Evolutionary conservation across 1,140 invertebrate species (phyloP).

Genomic region (Lutraria rhynchaena): DNA sequence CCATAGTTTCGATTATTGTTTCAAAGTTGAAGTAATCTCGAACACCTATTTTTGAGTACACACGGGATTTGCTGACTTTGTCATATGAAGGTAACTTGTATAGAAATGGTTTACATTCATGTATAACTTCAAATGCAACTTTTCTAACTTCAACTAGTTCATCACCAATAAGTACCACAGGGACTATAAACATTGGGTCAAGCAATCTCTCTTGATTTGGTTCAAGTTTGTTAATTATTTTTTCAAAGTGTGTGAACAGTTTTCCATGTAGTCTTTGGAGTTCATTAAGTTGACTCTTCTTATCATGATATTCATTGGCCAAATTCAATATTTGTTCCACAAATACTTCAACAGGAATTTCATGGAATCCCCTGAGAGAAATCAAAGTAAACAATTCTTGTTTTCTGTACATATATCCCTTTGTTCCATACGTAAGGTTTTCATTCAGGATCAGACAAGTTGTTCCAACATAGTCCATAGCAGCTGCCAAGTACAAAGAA

Average conservation of each 20-base stretch:
- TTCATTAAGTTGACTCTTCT: background rate
- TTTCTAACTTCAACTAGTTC: background rate
- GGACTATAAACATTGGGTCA: background rate
- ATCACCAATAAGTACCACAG: background rate
- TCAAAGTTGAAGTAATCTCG: constrained; percentile 30
- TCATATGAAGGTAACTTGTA: background rate
- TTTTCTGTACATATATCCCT: background rate
- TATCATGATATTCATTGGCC: background rate
- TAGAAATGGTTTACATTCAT: constrained; percentile 24
- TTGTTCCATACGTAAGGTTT: background rate
- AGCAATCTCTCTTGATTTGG: background rate
- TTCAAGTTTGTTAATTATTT: background rate
- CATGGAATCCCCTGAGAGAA: background rate
- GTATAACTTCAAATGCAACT: constrained; percentile 19
- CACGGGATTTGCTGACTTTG: background rate
- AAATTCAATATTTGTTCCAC: background rate
- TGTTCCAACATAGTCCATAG: constrained; percentile 2
- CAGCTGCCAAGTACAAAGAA: background rate
- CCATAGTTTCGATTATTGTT: constrained; percentile 10
- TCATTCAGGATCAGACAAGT: constrained; percentile 16
- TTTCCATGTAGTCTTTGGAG: constrained; percentile 1
- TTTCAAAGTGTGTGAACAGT: background rate
- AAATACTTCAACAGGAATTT: background rate
- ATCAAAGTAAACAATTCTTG: background rate
- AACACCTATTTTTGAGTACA: constrained; percentile 5